Percentiles rank a stretch among this genome's conserved stretches.
These are phyloP conservation scores for Rallus crepitans DNA, from an alignment of 2,797 vertebrate genomes.

Conservation along the genomic window DNA sequence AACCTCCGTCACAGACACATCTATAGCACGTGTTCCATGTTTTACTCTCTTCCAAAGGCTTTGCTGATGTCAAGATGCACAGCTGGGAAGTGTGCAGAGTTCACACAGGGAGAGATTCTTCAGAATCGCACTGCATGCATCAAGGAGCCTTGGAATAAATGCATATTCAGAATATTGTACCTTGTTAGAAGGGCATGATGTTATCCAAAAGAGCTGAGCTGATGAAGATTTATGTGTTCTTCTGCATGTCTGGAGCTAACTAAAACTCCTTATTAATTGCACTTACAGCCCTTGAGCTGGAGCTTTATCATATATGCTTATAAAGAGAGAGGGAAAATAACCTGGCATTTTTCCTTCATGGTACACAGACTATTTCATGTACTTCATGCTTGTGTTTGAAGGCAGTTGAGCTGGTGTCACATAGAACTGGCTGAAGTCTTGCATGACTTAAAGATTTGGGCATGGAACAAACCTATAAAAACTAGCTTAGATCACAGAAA, in stretches of 20 bases:
- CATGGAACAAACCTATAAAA: neutral
- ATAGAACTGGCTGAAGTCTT: neutral
- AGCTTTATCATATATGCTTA: neutral
- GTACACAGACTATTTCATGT: neutral
- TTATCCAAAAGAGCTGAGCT: neutral
- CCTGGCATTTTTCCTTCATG: neutral
- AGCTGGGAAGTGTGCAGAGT: too few relatives aligned
- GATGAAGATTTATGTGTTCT: neutral
- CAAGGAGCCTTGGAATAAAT: neutral
- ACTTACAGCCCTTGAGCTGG: neutral
- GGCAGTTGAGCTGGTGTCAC: neutral
- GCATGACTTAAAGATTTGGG: neutral
- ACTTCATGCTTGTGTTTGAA: neutral
- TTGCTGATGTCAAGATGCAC: neutral
- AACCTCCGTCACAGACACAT: neutral
- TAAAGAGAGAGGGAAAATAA: neutral
- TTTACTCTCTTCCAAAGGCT: neutral
- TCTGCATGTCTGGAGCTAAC: neutral
- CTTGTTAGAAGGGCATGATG: neutral
- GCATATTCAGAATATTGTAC: neutral
- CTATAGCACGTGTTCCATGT: neutral
- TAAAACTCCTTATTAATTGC: neutral
- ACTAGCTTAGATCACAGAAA: neutral
- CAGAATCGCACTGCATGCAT: too few relatives aligned
- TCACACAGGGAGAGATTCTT: neutral